phyloP scores from a whole-genome alignment of 2,797 vertebrate genomes.

The Propithecus perrieri region DNA sequence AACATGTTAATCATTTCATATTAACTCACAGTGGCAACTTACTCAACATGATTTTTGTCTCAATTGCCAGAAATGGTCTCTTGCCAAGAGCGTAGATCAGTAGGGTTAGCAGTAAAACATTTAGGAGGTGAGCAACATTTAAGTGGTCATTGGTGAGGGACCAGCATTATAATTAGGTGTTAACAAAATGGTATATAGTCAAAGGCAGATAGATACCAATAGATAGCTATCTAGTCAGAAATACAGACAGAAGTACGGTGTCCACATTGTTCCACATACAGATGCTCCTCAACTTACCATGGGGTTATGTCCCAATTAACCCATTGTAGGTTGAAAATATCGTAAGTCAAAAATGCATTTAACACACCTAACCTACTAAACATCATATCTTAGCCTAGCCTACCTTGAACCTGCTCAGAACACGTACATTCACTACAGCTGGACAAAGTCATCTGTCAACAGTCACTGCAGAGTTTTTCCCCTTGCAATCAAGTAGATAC shows the following conservation, averaged over 20 bases:
- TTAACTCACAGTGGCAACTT: background rate
- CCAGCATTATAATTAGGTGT: too few species aligned
- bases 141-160: too few species aligned
- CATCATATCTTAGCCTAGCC: background rate
- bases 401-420: background rate
- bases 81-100: background rate
- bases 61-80: background rate
- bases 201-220: fast-evolving
- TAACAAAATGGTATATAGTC: background rate
- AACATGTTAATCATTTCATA: background rate
- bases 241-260: fast-evolving
- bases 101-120: background rate
- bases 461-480: background rate
- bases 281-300: background rate
- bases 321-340: background rate
- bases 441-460: background rate
- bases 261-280: background rate
- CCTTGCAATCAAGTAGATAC: background rate
- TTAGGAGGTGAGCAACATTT: background rate
- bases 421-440: background rate
- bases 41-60: background rate
- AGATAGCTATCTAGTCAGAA: too few species aligned
- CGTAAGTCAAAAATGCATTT: background rate
- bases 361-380: background rate
- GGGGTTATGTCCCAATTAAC: background rate